phyloP scores from a whole-genome alignment of 2,888 invertebrate genomes.

The Drosophila stalkeri region DNA sequence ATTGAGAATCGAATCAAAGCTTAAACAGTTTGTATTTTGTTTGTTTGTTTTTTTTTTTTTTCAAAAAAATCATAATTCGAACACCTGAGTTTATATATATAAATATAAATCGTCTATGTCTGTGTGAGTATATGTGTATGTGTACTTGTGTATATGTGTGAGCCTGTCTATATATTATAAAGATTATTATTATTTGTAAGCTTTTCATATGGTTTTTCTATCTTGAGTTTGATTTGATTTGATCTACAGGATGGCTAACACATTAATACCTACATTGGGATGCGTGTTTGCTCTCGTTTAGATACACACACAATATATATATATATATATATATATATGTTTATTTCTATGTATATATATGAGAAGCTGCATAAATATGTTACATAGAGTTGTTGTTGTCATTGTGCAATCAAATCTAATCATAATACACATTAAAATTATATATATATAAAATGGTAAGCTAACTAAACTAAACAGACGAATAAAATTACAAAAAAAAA shows the following conservation, averaged over 20 bases:
- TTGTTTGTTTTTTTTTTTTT: not conserved
- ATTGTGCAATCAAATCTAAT: constrained; percentile 24
- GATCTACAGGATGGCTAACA: constrained; percentile 27
- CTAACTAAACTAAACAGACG: constrained; percentile 48
- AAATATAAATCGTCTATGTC: constrained; percentile 29
- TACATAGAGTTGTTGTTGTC: constrained; percentile 60
- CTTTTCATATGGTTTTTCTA: not conserved
- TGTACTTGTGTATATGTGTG: not conserved
- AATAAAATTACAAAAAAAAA: constrained; percentile 18
- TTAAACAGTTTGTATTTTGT: constrained; percentile 1
- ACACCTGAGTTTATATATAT: constrained; percentile 70
- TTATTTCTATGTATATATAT: constrained; percentile 14
- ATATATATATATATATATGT: not conserved
- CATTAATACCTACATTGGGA: constrained; percentile 22
- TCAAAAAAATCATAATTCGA: constrained; percentile 63
- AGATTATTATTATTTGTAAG: not conserved
- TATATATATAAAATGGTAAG: constrained; percentile 8
- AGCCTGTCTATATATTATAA: constrained; percentile 1
- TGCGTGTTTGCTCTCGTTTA: not conserved
- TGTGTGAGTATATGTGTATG: not conserved
- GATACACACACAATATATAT: not conserved
- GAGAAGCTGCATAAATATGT: constrained; percentile 66
- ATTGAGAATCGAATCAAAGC: constrained; percentile 19
- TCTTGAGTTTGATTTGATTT: not conserved
- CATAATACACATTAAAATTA: constrained; percentile 30